These are phyloP conservation scores for Cryptosula pallasiana DNA, from an alignment of 2,888 invertebrate species.

Conservation along the genomic window DNA sequence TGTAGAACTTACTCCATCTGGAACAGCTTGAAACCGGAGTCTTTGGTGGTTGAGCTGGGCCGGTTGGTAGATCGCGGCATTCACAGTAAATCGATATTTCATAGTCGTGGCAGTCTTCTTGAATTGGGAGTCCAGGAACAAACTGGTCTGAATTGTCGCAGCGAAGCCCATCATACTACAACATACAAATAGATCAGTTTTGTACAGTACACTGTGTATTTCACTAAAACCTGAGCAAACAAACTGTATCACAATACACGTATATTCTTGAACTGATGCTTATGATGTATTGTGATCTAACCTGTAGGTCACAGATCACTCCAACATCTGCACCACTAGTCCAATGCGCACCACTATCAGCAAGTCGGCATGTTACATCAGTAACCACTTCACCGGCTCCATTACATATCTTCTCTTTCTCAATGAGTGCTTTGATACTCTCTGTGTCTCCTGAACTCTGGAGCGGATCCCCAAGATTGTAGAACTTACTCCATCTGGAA, in stretches of 20 bases:
- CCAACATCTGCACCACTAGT: not conserved
- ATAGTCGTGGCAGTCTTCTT: too few relatives aligned
- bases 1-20: too few relatives aligned
- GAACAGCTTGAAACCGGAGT: too few relatives aligned
- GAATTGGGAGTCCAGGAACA: not conserved
- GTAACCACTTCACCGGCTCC: not conserved
- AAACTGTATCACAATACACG: too few relatives aligned
- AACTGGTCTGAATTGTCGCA: not conserved
- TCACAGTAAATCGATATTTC: too few relatives aligned
- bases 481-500: not conserved
- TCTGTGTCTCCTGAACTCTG: not conserved
- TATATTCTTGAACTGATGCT: too few relatives aligned
- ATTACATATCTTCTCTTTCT: not conserved
- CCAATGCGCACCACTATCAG: not conserved
- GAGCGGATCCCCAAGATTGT: not conserved
- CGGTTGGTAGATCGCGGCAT: too few relatives aligned
- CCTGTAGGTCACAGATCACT: not conserved
- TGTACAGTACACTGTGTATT: too few relatives aligned
- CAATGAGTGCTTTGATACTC: not conserved
- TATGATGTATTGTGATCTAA: too few relatives aligned
- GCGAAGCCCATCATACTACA: not conserved
- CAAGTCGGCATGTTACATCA: not conserved
- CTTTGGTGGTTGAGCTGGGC: too few relatives aligned
- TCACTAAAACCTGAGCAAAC: too few relatives aligned
- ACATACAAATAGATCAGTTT: too few relatives aligned